These are phyloP conservation scores for Hypotaenidia okinawae DNA, from an alignment of 2,797 vertebrate species.

Conservation along the genomic window DNA sequence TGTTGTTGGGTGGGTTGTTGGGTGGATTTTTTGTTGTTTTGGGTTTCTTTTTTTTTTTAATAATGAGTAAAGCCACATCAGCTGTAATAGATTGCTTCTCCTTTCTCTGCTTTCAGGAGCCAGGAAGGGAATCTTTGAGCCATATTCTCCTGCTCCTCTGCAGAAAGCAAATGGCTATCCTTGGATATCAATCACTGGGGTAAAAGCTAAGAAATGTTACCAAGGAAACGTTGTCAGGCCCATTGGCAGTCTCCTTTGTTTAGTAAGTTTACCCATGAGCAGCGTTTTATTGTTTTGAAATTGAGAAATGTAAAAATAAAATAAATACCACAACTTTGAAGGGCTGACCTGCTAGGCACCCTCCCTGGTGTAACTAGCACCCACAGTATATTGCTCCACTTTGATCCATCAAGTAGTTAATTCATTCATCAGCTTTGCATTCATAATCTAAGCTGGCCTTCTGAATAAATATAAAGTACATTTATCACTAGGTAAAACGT, in stretches of 20 bases:
- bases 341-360: background rate
- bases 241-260: constrained; percentile 59
- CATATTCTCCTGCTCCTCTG: constrained; percentile 36
- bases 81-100: constrained; percentile 11
- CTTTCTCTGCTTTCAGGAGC: constrained; percentile 7
- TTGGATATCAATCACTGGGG: constrained; percentile 66
- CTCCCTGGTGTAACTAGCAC: background rate
- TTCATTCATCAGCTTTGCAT: background rate
- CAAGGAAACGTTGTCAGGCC: constrained; percentile 63
- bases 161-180: constrained; percentile 64
- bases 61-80: background rate
- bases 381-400: background rate
- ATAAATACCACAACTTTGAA: background rate
- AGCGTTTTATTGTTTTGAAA: constrained; percentile 41
- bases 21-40: background rate
- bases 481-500: background rate
- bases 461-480: background rate
- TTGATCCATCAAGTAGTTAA: background rate
- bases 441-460: background rate
- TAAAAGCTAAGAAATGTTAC: constrained; percentile 72
- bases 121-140: constrained; percentile 33
- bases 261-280: constrained; percentile 49
- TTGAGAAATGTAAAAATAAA: constrained; percentile 20
- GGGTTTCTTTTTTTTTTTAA: background rate
- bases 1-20: background rate